Evolutionary conservation across 2,888 invertebrate genomes (phyloP), one percentile per base, ranked within the genome.

Genomic region (Craniophora ligustri): DNA sequence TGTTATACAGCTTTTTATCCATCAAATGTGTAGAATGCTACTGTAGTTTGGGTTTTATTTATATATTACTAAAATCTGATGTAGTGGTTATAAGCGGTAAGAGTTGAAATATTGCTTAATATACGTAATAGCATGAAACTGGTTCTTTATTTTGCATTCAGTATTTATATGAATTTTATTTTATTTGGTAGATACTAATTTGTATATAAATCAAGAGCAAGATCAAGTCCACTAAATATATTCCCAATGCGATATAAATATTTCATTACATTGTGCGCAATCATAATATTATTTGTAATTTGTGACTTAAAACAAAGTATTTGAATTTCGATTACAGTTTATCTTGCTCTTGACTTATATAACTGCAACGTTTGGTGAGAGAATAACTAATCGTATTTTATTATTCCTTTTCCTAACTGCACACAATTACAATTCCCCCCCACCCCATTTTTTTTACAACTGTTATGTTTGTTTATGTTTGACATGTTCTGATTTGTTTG

Each of bases 401-500:
- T 75, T 85, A 80, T 83, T 88, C 91, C 92, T 85, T 73, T 82
- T 91, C 93, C 92, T 91, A 88, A 89, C 78, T 88, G 92, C 93
- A 93, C 92, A 86, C 80, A 79, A 81, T 82, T 82, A 80, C 70
- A 81, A 80, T 78, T 76, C 71, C 80, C 71, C 75, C 72, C 76
- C 79, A 71, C 80, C 71, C 75, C 72, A 76, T 79, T 79, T 83
- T 80, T 68, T 82, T 85, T 85, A 83, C 78, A 76, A 81, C 75
- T 80, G 81, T 87, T 87, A 77, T 86, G 86, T 86, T 89, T 88
- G 84, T 88, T 90, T 89, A 79, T 88, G 88, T 92, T 89, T 92
- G 87, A 91, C 81, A 85, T 92, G 89, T 87, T 92, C 91, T 92
- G 88, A 91, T 93, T 91, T 91, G 88, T 91, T 91, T 92, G 90